These are phyloP conservation scores for Oreochromis niloticus DNA, from an alignment of 2,113 vertebrate genomes.

Conservation along the genomic window DNA sequence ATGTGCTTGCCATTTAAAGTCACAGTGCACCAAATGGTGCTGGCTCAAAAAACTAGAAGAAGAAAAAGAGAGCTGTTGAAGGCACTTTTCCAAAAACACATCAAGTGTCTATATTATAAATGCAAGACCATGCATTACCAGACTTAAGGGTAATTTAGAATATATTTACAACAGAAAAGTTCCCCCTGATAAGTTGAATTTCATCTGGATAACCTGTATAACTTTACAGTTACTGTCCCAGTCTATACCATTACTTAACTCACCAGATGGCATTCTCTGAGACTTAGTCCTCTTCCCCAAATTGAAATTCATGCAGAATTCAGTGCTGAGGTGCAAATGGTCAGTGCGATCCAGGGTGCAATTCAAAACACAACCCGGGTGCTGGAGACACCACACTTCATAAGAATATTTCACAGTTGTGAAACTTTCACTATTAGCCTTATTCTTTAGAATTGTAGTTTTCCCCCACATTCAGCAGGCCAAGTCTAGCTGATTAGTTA, in stretches of 20 bases:
- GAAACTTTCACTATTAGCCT: not conserved
- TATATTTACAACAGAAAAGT: not conserved
- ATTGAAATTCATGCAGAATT: not conserved
- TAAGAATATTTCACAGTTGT: not conserved
- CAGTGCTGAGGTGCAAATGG: not conserved
- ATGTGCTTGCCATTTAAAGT: fast-evolving
- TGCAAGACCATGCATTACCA: not conserved
- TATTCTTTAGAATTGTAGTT: not conserved
- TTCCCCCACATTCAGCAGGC: not conserved
- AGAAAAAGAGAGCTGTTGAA: not conserved
- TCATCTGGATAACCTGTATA: not conserved
- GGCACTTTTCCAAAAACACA: not conserved
- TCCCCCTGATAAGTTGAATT: not conserved
- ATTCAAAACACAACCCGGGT: not conserved
- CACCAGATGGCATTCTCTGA: not conserved
- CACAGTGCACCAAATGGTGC: not conserved
- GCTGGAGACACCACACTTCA: not conserved
- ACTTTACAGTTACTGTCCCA: not conserved
- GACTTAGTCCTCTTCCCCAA: not conserved
- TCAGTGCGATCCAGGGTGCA: not conserved
- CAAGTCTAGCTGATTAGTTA: not conserved
- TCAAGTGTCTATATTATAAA: not conserved
- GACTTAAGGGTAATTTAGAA: not conserved
- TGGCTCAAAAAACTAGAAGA: not conserved
- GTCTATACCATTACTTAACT: not conserved